Conservation (phyloP, 2,113 vertebrate genomes). For the Geococcyx californianus region DNA sequence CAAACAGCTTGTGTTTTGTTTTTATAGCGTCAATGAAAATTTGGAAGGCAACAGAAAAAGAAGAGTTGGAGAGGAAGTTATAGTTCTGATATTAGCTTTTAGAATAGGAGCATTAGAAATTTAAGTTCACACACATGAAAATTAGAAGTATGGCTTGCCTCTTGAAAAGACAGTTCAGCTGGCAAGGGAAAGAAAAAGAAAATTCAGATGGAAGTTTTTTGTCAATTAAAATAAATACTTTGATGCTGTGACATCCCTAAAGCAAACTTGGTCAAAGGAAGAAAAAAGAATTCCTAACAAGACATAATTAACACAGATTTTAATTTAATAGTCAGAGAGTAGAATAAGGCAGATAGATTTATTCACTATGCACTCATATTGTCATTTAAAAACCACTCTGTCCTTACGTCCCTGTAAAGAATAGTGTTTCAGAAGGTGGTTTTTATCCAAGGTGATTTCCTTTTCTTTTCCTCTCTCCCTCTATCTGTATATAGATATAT, state of each 20-base stretch:
- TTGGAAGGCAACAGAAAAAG: neutral
- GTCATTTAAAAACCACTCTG: neutral
- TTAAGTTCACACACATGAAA: neutral
- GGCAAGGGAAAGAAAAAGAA: neutral
- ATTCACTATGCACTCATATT: neutral
- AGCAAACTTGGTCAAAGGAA: neutral
- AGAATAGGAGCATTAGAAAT: neutral
- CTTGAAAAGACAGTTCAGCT: neutral
- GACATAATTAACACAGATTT: neutral
- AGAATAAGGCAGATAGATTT: slow-evolving; percentile 35
- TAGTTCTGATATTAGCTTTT: slow-evolving; percentile 13
- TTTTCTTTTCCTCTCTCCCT: neutral
- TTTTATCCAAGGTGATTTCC: neutral
- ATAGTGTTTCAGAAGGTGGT: neutral
- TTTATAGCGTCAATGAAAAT: neutral
- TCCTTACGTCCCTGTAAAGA: neutral
- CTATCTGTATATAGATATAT: fast-evolving
- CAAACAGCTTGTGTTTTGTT: neutral
- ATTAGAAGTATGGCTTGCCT: neutral
- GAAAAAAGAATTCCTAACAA: neutral
- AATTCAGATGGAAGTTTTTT: slow-evolving; percentile 4
- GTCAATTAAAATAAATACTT: slow-evolving; percentile 30
- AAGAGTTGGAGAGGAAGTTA: neutral
- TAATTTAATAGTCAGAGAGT: neutral
- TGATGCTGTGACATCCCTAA: neutral